Conservation (phyloP, 2,797 vertebrate species). For the Heteromormyrus szaboi region DNA sequence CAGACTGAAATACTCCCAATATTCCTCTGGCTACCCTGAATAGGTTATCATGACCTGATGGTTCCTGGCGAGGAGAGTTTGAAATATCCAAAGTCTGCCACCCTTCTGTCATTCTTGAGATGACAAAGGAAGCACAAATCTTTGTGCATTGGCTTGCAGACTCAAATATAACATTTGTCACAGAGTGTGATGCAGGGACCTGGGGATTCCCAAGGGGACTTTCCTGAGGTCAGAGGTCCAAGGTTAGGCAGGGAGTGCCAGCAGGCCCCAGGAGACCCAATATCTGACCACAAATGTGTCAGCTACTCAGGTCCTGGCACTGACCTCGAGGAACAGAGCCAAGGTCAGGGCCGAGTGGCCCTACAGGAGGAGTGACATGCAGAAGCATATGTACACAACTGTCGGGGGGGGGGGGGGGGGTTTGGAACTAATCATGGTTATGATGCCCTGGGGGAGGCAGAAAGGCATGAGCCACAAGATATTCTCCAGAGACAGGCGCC, state of each 20-base stretch:
- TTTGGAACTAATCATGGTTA: slow-evolving; percentile 43
- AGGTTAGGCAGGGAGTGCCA: neutral
- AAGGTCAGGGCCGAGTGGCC: neutral
- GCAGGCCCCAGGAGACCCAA: neutral
- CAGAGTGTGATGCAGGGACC: neutral
- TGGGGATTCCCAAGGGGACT: neutral
- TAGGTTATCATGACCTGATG: neutral
- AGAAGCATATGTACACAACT: neutral
- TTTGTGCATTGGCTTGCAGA: neutral
- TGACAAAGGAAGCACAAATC: neutral
- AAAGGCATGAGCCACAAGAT: slow-evolving; percentile 13
- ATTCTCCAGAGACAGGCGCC: slow-evolving; percentile 1
- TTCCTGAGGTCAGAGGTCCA: neutral
- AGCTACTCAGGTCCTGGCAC: neutral
- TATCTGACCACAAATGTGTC: neutral
- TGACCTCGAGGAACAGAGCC: slow-evolving; percentile 14
- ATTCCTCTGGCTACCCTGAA: neutral
- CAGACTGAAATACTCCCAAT: neutral
- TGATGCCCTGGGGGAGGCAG: slow-evolving; percentile 23
- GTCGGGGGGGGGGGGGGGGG: slow-evolving; percentile 22
- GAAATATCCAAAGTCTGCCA: neutral
- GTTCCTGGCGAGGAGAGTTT: neutral
- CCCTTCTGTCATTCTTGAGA: neutral
- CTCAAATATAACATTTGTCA: neutral
- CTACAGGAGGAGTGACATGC: neutral